Evolutionary conservation across 92 coral and sea anemone genomes (phyloP).

Genomic region (Paragorgia papillata): DNA sequence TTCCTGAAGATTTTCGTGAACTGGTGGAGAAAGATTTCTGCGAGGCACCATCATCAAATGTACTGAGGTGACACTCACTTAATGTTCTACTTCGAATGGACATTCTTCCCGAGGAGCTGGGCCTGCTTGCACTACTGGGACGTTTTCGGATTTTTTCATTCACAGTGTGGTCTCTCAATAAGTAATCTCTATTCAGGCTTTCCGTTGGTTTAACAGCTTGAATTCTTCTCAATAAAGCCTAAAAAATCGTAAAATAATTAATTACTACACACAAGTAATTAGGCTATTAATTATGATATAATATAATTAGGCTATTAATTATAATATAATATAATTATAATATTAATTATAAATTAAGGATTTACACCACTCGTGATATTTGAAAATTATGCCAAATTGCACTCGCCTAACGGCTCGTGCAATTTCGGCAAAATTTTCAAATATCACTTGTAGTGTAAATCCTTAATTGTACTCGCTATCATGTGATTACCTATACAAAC

Average conservation of each 20-base stretch:
- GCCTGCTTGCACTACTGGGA: conserved; percentile 67
- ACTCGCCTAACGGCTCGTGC: too few species aligned
- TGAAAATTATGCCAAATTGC: too few species aligned
- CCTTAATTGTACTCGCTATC: too few species aligned
- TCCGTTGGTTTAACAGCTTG: conserved; percentile 79
- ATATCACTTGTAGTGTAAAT: too few species aligned
- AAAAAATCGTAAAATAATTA: conserved; percentile 16
- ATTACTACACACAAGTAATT: not conserved
- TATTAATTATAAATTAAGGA: too few species aligned
- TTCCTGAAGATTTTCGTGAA: conserved; percentile 55
- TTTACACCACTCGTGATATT: too few species aligned
- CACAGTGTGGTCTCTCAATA: conserved; percentile 64
- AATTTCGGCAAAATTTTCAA: too few species aligned
- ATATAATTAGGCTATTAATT: too few species aligned
- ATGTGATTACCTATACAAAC: too few species aligned
- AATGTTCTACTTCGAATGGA: conserved; percentile 37
- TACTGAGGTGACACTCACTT: not conserved
- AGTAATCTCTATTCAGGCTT: conserved; percentile 68
- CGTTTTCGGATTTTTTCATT: conserved; percentile 68
- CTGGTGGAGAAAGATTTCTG: conserved; percentile 49
- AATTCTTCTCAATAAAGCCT: conserved; percentile 85
- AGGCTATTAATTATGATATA: not conserved
- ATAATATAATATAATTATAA: too few species aligned
- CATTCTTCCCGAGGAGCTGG: not conserved
- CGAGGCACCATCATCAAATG: not conserved